Base-by-base conservation (phyloP, 2,113 vertebrate genomes). In the Saccopteryx leptura region DNA sequence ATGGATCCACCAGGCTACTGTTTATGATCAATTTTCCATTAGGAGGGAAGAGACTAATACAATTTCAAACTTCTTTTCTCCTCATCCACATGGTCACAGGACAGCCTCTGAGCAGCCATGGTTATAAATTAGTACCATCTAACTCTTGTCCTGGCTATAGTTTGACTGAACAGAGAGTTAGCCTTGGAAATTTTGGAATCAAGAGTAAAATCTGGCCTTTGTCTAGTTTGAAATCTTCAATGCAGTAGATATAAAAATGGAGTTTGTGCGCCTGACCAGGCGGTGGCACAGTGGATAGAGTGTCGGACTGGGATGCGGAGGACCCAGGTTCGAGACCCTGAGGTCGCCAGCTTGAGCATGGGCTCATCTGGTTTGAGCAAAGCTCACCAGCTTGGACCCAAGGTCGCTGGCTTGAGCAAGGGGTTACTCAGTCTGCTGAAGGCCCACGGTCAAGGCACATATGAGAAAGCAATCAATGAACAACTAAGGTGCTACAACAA, bases 21-120 rank as follows among this genome's bases (percentile, higher is more conserved):
- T 80, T 92, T 66, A 95, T 72, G 71, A 68, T n/a, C 3, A 54
- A 21, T 21, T 82, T 95, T 90, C 63, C 63, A 56, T 65, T 50
- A 69, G 61, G 63, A 46, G 5, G 11, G 17, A 80, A 94, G 69
- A 66, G 11, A 91, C 39, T 39, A 39, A 39, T 39, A 39, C 39
- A 39, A 39, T 39, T 39, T 39, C 13, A 74, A 31, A 80, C n/a
- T 28, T 75, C 31, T 84, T 66, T 50, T 17, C 21, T 26, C 9
- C 15, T 71, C 17, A 88, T 31, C 71, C 33, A 60, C 24, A 71
- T 74, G 71, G 48, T 76, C 33, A 90, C 1, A 87, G 14, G 7
- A 52, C 52, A 46, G 50, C 65, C 33, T 94, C 71, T 4, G 13
- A 66, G 56, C 48, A 48, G 58, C 10, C 52, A 24, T 39, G 48